These are phyloP conservation scores for Pelochelys cantorii DNA, from an alignment of 2,797 vertebrate genomes.

Conservation along the genomic window DNA sequence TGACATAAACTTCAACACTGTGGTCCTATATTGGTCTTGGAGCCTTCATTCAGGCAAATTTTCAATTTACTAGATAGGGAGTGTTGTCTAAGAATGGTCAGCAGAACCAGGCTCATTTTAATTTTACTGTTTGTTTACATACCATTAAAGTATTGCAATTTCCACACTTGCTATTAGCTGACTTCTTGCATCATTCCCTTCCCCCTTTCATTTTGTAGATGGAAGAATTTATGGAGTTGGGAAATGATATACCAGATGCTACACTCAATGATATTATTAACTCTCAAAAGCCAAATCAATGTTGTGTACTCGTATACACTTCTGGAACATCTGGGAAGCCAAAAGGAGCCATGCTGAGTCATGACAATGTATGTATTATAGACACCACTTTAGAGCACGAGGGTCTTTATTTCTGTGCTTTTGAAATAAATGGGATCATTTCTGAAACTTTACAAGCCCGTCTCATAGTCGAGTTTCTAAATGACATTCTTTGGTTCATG, in stretches of 20 bases:
- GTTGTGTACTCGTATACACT: slow-evolving; percentile 90
- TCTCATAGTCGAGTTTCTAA: neutral
- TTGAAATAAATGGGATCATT: neutral
- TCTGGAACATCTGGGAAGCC: slow-evolving; percentile 90
- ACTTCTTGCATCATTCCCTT: neutral
- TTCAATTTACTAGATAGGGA: neutral
- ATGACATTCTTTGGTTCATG: neutral
- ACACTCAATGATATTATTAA: slow-evolving; percentile 83
- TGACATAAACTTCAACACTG: neutral
- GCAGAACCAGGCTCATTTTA: neutral
- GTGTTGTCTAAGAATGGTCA: accelerated
- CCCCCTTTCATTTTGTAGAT: slow-evolving; percentile 61
- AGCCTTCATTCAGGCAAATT: neutral
- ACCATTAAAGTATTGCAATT: neutral
- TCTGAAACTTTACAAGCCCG: neutral
- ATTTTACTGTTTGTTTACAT: neutral
- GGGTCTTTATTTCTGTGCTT: neutral
- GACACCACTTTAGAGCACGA: neutral
- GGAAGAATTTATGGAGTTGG: slow-evolving; percentile 87
- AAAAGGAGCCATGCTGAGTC: slow-evolving; percentile 93
- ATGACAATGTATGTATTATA: slow-evolving; percentile 86
- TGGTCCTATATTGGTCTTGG: neutral
- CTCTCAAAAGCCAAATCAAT: slow-evolving; percentile 88
- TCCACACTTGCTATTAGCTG: neutral
- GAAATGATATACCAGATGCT: slow-evolving; percentile 79